These are phyloP conservation scores for Aurelia aurita DNA, from an alignment of 30 jellyfish, hydroid and myxozoan genomes.

Conservation along the genomic window DNA sequence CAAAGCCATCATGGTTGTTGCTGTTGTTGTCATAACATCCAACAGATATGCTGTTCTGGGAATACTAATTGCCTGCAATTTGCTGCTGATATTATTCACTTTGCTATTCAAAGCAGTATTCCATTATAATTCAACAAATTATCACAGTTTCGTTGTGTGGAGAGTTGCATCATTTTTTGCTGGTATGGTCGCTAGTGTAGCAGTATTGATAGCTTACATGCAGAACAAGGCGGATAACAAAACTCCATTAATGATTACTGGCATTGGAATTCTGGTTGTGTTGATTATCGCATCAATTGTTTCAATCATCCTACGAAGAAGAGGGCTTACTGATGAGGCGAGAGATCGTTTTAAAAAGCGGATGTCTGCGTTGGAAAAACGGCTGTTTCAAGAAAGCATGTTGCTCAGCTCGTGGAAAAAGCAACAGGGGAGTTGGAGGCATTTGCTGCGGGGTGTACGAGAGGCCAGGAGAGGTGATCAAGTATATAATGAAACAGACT, in stretches of 20 bases:
- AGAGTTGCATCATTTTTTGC: slow-evolving; percentile 80
- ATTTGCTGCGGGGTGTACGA: slow-evolving; percentile 70
- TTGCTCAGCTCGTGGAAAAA: slow-evolving; percentile 73
- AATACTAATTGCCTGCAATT: slow-evolving; percentile 49
- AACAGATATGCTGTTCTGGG: slow-evolving; percentile 55
- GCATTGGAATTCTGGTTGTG: slow-evolving; percentile 59
- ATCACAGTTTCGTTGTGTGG: slow-evolving; percentile 82
- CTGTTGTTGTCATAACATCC: slow-evolving; percentile 80
- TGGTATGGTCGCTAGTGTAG: slow-evolving; percentile 55
- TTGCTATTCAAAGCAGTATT: slow-evolving; percentile 62
- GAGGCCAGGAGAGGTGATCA: slow-evolving; percentile 79
- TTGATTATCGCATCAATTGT: slow-evolving; percentile 50
- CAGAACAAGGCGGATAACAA: slow-evolving; percentile 58
- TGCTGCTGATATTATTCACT: slow-evolving; percentile 58
- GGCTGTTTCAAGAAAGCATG: slow-evolving; percentile 56
- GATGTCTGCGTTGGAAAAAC: slow-evolving; percentile 54
- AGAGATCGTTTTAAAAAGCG: slow-evolving; percentile 66
- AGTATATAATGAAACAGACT: slow-evolving; percentile 43
- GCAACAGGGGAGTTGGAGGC: slow-evolving; percentile 64
- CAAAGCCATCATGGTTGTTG: slow-evolving; percentile 75
- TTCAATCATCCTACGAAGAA: slow-evolving; percentile 54
- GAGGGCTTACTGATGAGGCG: slow-evolving; percentile 38
- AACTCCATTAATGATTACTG: slow-evolving; percentile 70
- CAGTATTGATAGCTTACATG: slow-evolving; percentile 67
- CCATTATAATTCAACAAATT: slow-evolving; percentile 70